These are phyloP conservation scores for Zaprionus tsacasi DNA, from an alignment of 1,140 invertebrate genomes.

Conservation along the genomic window DNA sequence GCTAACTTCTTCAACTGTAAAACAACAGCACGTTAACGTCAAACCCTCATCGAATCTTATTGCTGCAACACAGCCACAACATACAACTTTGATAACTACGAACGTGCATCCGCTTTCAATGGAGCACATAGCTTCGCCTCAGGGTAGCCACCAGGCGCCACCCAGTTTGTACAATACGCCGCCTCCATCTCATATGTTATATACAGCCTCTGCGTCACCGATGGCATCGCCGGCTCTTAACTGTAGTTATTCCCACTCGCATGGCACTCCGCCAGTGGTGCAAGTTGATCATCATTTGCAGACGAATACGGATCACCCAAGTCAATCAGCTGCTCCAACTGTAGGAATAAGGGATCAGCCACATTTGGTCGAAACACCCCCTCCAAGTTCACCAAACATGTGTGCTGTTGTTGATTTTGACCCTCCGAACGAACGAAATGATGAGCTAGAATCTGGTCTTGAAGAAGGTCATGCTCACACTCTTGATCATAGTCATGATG, in stretches of 20 bases:
- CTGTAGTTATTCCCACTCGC: conserved; percentile 64
- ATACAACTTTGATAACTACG: conserved; percentile 27
- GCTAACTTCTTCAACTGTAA: conserved; percentile 1
- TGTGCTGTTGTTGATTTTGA: conserved; percentile 72
- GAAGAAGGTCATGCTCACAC: conserved; percentile 31
- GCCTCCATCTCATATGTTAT: conserved; percentile 65
- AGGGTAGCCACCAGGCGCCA: conserved; percentile 63
- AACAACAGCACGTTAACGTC: conserved; percentile 1
- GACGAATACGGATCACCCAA: conserved; percentile 15
- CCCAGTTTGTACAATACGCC: conserved; percentile 69
- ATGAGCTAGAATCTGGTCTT: conserved; percentile 19
- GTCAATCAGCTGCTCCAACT: conserved; percentile 7
- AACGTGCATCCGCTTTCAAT: conserved; percentile 47
- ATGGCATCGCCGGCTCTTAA: conserved; percentile 74
- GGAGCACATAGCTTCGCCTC: conserved; percentile 63
- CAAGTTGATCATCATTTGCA: conserved; percentile 33
- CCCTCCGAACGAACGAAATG: conserved; percentile 37
- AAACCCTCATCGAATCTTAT: neutral
- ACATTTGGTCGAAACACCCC: conserved; percentile 69
- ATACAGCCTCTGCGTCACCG: conserved; percentile 68
- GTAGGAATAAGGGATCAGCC: conserved; percentile 50
- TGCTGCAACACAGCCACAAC: conserved; percentile 4
- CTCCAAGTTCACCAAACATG: conserved; percentile 74
- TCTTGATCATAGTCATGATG: conserved; percentile 51
- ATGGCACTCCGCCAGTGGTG: conserved; percentile 50